These are phyloP conservation scores for Tympanoctomys barrerae DNA, from an alignment of 2,797 vertebrate genomes.

Conservation along the genomic window DNA sequence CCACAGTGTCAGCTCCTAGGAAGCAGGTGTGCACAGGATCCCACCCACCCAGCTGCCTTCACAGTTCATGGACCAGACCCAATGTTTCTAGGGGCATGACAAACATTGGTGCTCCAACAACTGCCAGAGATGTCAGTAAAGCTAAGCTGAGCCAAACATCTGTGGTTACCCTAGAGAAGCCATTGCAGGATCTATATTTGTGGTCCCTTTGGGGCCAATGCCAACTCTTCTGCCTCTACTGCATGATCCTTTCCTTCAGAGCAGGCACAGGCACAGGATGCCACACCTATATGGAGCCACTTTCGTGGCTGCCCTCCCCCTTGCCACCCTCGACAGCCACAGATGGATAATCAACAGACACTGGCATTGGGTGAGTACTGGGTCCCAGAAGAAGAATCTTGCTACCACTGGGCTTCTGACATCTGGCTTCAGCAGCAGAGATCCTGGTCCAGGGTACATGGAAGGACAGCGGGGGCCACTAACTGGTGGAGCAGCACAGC, in stretches of 20 bases:
- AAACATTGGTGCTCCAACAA: constrained; percentile 6
- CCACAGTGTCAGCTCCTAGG: constrained; percentile 90
- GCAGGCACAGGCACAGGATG: constrained; percentile 82
- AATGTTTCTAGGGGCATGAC: background rate
- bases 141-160: constrained; percentile 86
- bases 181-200: constrained; percentile 93
- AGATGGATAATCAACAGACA: constrained; percentile 85
- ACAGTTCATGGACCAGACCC: constrained; percentile 72
- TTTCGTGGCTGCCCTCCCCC: constrained; percentile 90
- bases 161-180: constrained; percentile 95
- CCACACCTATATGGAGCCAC: constrained; percentile 88
- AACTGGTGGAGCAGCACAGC: constrained; percentile 92
- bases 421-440: constrained; percentile 87
- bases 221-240: constrained; percentile 89
- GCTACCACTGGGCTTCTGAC: constrained; percentile 81
- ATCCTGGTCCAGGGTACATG: constrained; percentile 83
- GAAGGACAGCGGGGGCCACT: constrained; percentile 87
- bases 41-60: constrained; percentile 82
- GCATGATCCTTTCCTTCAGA: constrained; percentile 90
- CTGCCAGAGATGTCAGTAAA: constrained; percentile 79
- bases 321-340: constrained; percentile 85
- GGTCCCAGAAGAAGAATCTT: constrained; percentile 86
- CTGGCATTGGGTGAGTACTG: constrained; percentile 89
- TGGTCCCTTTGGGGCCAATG: constrained; percentile 88
- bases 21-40: constrained; percentile 82